Conservation (phyloP, 2,797 vertebrate species). For the Anabas testudineus region DNA sequence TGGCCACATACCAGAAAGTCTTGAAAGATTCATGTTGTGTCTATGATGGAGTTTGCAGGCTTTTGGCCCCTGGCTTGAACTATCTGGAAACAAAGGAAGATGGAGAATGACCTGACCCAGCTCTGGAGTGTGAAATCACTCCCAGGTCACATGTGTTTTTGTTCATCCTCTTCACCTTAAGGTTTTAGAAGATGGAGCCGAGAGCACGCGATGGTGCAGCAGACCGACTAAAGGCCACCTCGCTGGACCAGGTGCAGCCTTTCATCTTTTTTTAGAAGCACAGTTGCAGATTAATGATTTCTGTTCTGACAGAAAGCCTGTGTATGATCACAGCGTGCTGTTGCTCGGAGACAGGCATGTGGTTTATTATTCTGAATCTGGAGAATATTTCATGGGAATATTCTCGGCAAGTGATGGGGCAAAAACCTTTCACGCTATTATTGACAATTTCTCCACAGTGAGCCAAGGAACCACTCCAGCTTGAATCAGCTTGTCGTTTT, state of each 20-base stretch:
- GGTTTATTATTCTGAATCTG: slow-evolving; percentile 75
- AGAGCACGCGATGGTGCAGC: slow-evolving; percentile 75
- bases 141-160: slow-evolving; percentile 83
- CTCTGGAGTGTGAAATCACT: slow-evolving; percentile 80
- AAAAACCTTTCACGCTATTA: slow-evolving; percentile 71
- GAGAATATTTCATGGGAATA: slow-evolving; percentile 77
- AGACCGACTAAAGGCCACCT: slow-evolving; percentile 73
- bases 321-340: slow-evolving; percentile 69
- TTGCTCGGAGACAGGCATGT: slow-evolving; percentile 69
- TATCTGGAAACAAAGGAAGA: slow-evolving; percentile 71
- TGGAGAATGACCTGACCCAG: slow-evolving; percentile 72
- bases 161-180: slow-evolving; percentile 79
- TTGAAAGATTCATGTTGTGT: slow-evolving; percentile 79
- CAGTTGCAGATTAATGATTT: slow-evolving; percentile 74
- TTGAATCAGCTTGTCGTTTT: slow-evolving; percentile 43
- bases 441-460: slow-evolving; percentile 66
- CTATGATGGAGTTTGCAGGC: slow-evolving; percentile 74
- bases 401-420: slow-evolving; percentile 58
- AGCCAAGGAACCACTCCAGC: slow-evolving; percentile 63
- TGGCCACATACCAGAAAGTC: slow-evolving; percentile 57
- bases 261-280: slow-evolving; percentile 76
- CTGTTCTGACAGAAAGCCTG: slow-evolving; percentile 75
- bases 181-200: slow-evolving; percentile 75
- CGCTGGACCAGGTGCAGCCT: slow-evolving; percentile 71
- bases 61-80: slow-evolving; percentile 69